These are phyloP conservation scores for Silurus aristotelis DNA, from an alignment of 2,797 vertebrate genomes.

Conservation along the genomic window DNA sequence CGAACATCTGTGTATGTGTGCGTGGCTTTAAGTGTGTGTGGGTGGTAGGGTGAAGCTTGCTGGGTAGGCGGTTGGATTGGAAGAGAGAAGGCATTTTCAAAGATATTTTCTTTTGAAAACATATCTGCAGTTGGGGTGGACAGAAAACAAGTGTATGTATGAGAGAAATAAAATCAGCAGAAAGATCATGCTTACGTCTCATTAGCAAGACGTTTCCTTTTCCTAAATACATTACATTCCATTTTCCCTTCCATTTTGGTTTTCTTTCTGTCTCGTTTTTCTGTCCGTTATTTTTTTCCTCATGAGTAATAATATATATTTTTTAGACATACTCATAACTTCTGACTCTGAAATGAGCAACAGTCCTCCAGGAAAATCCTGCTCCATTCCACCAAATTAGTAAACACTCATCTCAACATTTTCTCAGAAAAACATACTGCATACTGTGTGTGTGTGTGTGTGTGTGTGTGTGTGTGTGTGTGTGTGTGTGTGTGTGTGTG, in stretches of 20 bases:
- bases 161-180: background rate
- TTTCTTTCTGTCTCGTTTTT: background rate
- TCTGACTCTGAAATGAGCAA: background rate
- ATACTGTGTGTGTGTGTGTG: background rate
- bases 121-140: background rate
- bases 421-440: background rate
- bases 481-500: background rate
- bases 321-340: background rate
- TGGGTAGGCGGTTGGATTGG: conserved; percentile 33
- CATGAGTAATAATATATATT: background rate
- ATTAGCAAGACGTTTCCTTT: background rate
- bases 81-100: background rate
- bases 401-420: background rate
- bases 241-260: background rate
- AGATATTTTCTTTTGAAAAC: conserved; percentile 10
- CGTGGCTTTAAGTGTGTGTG: conserved; percentile 26
- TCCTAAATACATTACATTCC: background rate
- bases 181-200: no score
- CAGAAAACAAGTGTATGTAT: background rate
- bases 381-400: background rate
- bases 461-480: background rate
- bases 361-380: background rate
- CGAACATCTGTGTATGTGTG: conserved; percentile 6
- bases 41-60: conserved; percentile 29
- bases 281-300: background rate